Evolutionary conservation across 1,140 invertebrate species (phyloP).

Genomic region (Agrilus planipennis): DNA sequence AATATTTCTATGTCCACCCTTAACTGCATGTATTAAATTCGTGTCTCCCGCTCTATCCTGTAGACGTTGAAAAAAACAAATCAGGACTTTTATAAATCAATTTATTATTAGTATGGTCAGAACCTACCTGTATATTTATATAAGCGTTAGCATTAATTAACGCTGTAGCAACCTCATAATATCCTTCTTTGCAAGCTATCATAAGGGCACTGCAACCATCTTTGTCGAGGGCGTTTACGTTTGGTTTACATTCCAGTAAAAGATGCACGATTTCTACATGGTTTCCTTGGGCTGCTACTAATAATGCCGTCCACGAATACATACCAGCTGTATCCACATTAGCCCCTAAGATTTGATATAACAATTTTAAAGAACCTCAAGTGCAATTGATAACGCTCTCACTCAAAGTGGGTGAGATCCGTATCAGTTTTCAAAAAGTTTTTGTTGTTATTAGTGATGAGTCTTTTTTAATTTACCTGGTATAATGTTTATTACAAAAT

Average conservation of each 20-base stretch:
- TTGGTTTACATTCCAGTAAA: constrained; percentile 81
- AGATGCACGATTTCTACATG: constrained; percentile 79
- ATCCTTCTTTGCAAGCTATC: constrained; percentile 86
- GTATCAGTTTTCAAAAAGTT: too few species aligned
- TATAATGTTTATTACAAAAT: too few species aligned
- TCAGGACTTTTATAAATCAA: constrained; percentile 4
- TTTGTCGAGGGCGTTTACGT: constrained; percentile 90
- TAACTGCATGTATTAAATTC: constrained; percentile 91
- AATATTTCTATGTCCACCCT: constrained; percentile 83
- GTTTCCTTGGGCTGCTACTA: constrained; percentile 82
- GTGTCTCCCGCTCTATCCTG: constrained; percentile 86
- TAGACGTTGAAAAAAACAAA: constrained; percentile 7
- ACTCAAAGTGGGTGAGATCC: too few species aligned
- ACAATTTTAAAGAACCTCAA: too few species aligned
- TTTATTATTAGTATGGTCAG: not conserved
- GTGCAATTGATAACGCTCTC: too few species aligned
- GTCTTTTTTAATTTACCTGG: too few species aligned
- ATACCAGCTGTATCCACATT: constrained; percentile 73
- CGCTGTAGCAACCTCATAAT: constrained; percentile 78
- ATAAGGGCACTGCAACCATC: constrained; percentile 90
- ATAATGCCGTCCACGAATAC: constrained; percentile 91
- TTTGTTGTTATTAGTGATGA: too few species aligned
- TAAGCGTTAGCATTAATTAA: constrained; percentile 87
- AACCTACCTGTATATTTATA: constrained; percentile 81
- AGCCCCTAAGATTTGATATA: too few species aligned